Percentiles rank a stretch among this genome's conserved stretches.
Evolutionary conservation across 2,888 invertebrate genomes (phyloP).

Genomic region (Amblyjoppa proteus): DNA sequence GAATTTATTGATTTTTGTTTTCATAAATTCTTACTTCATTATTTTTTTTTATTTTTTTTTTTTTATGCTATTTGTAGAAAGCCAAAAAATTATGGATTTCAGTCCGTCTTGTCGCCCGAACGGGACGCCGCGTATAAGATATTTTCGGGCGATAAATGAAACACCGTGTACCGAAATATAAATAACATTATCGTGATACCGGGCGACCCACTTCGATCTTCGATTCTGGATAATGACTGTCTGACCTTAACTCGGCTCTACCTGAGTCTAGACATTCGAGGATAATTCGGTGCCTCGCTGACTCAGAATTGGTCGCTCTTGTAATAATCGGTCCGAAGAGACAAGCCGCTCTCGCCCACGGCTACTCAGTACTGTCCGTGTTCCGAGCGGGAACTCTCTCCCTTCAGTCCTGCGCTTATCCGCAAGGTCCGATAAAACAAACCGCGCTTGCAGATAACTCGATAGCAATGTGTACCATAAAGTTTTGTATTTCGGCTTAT

Average conservation of each 20-base stretch:
- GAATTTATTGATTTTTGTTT: too few species aligned
- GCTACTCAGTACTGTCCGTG: neutral
- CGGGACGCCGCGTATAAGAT: neutral
- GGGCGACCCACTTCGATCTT: neutral
- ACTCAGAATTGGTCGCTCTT: conserved; percentile 7
- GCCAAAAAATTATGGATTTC: too few species aligned
- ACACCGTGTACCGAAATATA: neutral
- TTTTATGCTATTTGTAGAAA: too few species aligned
- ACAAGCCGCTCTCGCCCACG: conserved; percentile 19
- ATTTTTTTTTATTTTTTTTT: too few species aligned
- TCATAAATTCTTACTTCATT: too few species aligned
- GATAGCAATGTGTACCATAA: neutral
- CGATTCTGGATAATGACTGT: conserved; percentile 9
- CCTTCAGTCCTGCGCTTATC: conserved; percentile 9
- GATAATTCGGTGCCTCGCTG: conserved; percentile 22
- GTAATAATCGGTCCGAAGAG: conserved; percentile 8
- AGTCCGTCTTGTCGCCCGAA: too few species aligned
- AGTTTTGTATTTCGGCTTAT: neutral
- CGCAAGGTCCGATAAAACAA: neutral
- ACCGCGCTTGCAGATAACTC: neutral
- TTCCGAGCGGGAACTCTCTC: neutral
- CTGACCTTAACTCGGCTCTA: conserved; percentile 15
- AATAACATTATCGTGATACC: neutral
- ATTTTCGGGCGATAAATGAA: neutral
- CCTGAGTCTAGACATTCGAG: conserved; percentile 11